These are phyloP conservation scores for Asbolus verrucosus DNA, from an alignment of 1,140 invertebrate species.

Conservation along the genomic window DNA sequence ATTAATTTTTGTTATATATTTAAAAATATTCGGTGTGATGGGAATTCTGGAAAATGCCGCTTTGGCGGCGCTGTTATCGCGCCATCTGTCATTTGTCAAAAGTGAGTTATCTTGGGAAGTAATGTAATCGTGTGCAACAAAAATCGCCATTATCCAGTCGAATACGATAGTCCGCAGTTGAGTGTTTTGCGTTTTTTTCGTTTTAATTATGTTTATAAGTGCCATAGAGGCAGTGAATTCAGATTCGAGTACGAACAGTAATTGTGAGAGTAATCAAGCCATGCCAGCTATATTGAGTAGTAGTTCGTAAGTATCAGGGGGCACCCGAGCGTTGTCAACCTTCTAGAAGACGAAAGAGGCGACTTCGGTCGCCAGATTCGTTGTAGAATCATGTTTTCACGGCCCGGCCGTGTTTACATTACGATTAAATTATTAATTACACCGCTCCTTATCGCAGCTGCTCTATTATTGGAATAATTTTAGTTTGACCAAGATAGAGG, in stretches of 20 bases:
- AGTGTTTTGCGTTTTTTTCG: slow-evolving; percentile 47
- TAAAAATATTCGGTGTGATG: background rate
- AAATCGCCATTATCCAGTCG: slow-evolving; percentile 24
- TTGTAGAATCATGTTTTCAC: too few species aligned
- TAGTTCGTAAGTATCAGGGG: slow-evolving; percentile 57
- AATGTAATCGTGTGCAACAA: slow-evolving; percentile 27
- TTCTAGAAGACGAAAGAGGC: too few species aligned
- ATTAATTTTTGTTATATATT: too few species aligned
- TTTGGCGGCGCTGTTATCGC: background rate
- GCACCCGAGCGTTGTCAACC: background rate
- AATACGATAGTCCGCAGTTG: slow-evolving; percentile 4
- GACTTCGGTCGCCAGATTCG: too few species aligned
- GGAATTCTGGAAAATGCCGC: background rate
- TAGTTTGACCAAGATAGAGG: background rate
- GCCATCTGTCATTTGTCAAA: slow-evolving; percentile 20
- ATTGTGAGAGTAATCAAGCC: slow-evolving; percentile 54
- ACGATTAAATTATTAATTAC: too few species aligned
- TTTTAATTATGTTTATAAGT: slow-evolving; percentile 62
- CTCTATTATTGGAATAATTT: too few species aligned
- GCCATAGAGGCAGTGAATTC: slow-evolving; percentile 56
- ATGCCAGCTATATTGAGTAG: slow-evolving; percentile 61
- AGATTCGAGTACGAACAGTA: slow-evolving; percentile 52
- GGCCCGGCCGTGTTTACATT: too few species aligned
- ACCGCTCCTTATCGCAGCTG: too few species aligned
- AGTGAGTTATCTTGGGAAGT: slow-evolving; percentile 11